Base-by-base conservation (phyloP, 2,797 vertebrate species). In the Sebastes nivosus region DNA sequence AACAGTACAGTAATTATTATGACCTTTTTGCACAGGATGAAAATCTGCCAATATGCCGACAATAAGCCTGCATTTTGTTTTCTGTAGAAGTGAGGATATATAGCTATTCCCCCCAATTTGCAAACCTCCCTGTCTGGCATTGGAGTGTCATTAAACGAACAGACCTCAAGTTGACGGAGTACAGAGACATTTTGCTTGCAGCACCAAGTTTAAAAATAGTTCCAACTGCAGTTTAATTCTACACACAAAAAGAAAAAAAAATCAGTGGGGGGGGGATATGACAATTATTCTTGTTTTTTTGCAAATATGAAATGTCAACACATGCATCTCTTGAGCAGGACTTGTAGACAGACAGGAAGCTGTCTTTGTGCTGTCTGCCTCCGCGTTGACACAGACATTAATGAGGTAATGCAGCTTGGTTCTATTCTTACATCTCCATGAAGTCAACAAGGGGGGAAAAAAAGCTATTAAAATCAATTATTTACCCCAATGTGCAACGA, bases 151-250 rank as follows among this genome's bases (percentile, higher is more conserved):
- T 77, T 84, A 84, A 83, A 89, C 81, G 74, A 85, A 68, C 77
- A 81, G 72, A 72, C 70, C 72, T 82, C 58, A 55, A 76, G 72
- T 69, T 84, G 79, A 85, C 54, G 52, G 54, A 27, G 30, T 18
- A 52, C 76, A 83, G 61, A 79, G 67, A 85, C 57, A 81, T 82
- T 82, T 81, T 70, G 86, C 89, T 86, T 50, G 61, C 54, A 70
- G 71, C 63, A 57, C 60, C 14, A 66, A 57, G 72, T 88, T 81
- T 79, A 87, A 91, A 90, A 91, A 90, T 82, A 91, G 63, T 64
- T 83, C 27, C 64, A 52, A 71, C 58, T 81, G 75, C 77, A 81
- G 74, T 78, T 79, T 59, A 84, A 86, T 86, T 87, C 67, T 4
- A 71, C 52, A 73, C 73, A 82, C 64, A 80, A 54, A 54, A 54